These are phyloP conservation scores for Dufourea novaeangliae DNA, from an alignment of 1,140 invertebrate genomes.

Conservation along the genomic window DNA sequence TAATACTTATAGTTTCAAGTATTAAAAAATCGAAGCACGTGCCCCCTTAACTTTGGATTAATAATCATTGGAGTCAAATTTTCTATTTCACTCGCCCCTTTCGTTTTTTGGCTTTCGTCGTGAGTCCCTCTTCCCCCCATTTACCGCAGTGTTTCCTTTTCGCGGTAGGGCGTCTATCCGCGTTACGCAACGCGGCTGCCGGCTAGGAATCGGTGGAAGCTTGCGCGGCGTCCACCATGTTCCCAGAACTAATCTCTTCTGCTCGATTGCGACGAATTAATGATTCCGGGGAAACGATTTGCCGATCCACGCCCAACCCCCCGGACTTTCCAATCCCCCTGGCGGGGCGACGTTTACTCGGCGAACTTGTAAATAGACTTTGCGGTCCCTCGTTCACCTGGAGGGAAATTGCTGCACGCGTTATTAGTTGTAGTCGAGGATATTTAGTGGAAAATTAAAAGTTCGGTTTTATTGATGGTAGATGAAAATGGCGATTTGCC, in stretches of 20 bases:
- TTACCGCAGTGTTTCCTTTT: not conserved
- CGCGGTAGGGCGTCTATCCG: constrained; percentile 27
- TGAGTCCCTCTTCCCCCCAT: not conserved
- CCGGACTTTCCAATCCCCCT: not conserved
- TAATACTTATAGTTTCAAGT: not conserved
- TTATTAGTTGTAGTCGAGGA: no score
- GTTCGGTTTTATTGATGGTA: no score
- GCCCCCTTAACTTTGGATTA: constrained; percentile 52
- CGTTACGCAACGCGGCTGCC: constrained; percentile 37
- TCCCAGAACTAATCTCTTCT: constrained; percentile 29
- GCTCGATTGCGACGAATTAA: constrained; percentile 31
- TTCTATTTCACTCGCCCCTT: constrained; percentile 6
- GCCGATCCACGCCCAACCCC: not conserved
- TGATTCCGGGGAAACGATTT: constrained; percentile 35
- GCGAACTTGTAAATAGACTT: constrained; percentile 5
- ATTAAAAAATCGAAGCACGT: not conserved
- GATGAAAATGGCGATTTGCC: no score
- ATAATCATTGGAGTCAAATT: constrained; percentile 52
- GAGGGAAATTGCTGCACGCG: no score
- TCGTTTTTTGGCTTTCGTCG: no score
- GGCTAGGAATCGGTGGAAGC: not conserved
- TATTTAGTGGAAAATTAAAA: no score
- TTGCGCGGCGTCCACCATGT: constrained; percentile 5
- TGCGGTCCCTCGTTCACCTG: no score
- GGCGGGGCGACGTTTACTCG: not conserved